Percentiles rank a stretch among this genome's conserved stretches.
Conservation (phyloP, 1,140 invertebrate genomes). For the Drosophila quadrilineata region DNA sequence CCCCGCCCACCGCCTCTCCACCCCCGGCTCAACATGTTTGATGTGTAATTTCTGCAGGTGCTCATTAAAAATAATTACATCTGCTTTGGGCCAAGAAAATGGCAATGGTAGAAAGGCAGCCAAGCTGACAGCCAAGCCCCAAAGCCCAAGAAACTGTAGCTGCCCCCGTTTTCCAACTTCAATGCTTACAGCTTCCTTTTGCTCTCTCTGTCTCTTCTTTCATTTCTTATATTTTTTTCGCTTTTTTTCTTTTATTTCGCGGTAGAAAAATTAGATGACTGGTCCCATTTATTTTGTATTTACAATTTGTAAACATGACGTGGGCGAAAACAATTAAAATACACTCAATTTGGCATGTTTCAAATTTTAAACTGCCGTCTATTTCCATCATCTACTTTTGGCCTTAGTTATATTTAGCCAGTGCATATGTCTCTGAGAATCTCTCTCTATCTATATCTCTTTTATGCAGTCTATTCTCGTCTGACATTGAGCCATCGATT, state of each 20-base stretch:
- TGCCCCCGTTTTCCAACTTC: background rate
- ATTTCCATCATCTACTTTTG: no score
- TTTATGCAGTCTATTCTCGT: background rate
- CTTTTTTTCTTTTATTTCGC: constrained; percentile 21
- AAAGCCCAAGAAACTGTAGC: constrained; percentile 47
- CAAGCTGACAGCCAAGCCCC: constrained; percentile 58
- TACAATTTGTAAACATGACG: constrained; percentile 33
- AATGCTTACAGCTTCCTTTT: background rate
- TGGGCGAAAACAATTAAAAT: constrained; percentile 27
- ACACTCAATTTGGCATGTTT: constrained; percentile 2
- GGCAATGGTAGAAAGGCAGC: constrained; percentile 55
- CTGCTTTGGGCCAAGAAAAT: constrained; percentile 65
- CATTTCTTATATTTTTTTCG: background rate
- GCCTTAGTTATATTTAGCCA: no score
- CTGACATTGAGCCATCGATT: constrained; percentile 25
- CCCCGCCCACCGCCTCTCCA: background rate
- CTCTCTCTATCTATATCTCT: no score
- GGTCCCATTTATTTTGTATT: constrained; percentile 44
- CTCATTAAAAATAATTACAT: constrained; percentile 79
- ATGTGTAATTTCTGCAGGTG: constrained; percentile 76
- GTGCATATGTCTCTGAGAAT: no score
- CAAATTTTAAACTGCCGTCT: no score
- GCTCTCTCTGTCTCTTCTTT: background rate
- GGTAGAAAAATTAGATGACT: constrained; percentile 33
- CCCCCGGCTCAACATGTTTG: constrained; percentile 47